A percentile compares a stretch with the other conserved stretches of the same genome.
Evolutionary conservation across 2,113 vertebrate species (phyloP).

Genomic region (Catagonus wagneri): DNA sequence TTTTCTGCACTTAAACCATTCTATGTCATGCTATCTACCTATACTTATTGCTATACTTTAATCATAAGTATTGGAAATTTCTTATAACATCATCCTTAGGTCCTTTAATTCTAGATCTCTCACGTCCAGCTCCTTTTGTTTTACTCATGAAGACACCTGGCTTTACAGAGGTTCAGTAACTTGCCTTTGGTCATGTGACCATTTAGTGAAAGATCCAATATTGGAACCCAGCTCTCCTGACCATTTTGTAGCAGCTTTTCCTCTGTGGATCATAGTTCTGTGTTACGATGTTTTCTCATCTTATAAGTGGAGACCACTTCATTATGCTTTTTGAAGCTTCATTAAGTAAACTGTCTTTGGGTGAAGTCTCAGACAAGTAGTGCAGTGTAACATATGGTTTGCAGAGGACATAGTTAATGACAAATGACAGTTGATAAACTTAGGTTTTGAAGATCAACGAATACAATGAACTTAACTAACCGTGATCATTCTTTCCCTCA

Average conservation of each 20-base stretch:
- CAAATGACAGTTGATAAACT: background rate
- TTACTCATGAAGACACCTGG: background rate
- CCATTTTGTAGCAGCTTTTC: background rate
- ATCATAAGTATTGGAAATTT: no score
- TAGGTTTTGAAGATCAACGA: background rate
- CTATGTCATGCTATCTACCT: no score
- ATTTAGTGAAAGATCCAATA: background rate
- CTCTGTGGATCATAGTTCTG: background rate
- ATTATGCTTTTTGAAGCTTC: slow-evolving; percentile 28
- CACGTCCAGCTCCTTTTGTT: background rate
- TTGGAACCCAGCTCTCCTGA: background rate
- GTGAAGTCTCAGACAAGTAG: background rate
- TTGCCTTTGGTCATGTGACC: background rate
- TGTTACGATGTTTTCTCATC: background rate
- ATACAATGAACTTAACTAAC: background rate
- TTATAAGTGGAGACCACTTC: slow-evolving; percentile 24
- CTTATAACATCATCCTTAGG: background rate
- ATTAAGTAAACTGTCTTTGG: background rate
- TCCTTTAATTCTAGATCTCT: slow-evolving; percentile 42
- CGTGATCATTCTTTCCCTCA: background rate
- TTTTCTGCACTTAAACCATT: no score
- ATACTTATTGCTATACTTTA: no score
- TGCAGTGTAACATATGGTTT: background rate
- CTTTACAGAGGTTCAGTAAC: background rate
- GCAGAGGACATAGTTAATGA: background rate